A percentile compares a stretch with the other conserved stretches of the same genome.
These are phyloP conservation scores for Phaenicophaeus curvirostris DNA, from an alignment of 2,797 vertebrate genomes.

Conservation along the genomic window DNA sequence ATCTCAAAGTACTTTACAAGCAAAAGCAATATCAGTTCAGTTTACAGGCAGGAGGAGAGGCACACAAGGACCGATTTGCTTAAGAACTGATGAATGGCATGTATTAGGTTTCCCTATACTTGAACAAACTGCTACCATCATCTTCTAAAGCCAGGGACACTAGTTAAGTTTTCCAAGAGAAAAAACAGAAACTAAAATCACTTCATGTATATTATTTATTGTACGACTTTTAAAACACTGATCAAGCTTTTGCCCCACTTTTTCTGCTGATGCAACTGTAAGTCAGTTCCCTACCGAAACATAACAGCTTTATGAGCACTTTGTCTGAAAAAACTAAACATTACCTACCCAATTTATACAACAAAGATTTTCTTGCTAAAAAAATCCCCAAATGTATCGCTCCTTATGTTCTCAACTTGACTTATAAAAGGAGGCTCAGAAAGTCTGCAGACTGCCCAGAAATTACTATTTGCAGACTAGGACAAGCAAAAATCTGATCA, in stretches of 20 bases:
- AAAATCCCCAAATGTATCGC: not conserved
- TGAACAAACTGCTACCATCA: not conserved
- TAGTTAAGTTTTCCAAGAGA: not conserved
- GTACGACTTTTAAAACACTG: accelerated
- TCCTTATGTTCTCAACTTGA: not conserved
- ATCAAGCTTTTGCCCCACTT: not conserved
- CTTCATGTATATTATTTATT: not conserved
- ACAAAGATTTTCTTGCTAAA: not conserved
- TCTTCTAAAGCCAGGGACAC: not conserved
- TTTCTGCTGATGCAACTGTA: not conserved
- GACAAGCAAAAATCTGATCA: not conserved
- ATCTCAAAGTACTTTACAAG: not conserved
- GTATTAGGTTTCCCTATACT: not conserved
- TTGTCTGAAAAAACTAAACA: not conserved
- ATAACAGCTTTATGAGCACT: not conserved
- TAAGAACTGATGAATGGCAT: not conserved
- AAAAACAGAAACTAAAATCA: not conserved
- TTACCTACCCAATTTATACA: accelerated
- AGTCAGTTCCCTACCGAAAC: not conserved
- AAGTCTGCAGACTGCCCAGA: not conserved
- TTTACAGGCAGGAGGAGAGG: not conserved
- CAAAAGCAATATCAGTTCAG: not conserved
- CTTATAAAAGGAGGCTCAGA: not conserved
- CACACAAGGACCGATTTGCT: not conserved
- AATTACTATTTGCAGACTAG: not conserved